Percentiles rank a stretch among this genome's conserved stretches.
These are phyloP conservation scores for Drosophila guanche DNA, from an alignment of 1,140 invertebrate species.

Conservation along the genomic window DNA sequence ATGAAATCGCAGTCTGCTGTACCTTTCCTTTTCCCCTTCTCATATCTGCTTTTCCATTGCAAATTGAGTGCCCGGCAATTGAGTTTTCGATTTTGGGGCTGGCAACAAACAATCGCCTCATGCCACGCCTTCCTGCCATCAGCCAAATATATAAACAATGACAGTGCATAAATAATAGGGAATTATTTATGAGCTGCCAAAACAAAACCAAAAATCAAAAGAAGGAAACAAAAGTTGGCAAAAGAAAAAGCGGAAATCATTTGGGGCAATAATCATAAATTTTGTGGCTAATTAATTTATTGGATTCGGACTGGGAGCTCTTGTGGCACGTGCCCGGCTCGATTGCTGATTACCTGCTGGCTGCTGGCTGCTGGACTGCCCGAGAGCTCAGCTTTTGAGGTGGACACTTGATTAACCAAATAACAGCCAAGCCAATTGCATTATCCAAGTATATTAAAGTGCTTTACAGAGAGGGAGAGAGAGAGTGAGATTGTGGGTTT, in stretches of 20 bases:
- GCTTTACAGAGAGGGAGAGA: not conserved
- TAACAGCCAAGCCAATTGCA: conserved; percentile 30
- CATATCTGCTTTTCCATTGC: not conserved
- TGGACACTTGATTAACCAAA: conserved; percentile 23
- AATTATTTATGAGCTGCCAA: conserved; percentile 58
- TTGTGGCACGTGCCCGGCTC: conserved; percentile 18
- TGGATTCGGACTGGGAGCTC: conserved; percentile 14
- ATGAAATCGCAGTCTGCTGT: conserved; percentile 37
- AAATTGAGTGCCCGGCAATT: conserved; percentile 49
- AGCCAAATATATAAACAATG: conserved; percentile 48
- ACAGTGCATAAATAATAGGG: conserved; percentile 67
- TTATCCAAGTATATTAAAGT: conserved; percentile 19
- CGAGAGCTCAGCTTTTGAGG: not conserved
- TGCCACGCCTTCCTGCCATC: conserved; percentile 32
- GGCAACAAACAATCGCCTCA: conserved; percentile 51
- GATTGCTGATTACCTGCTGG: not conserved
- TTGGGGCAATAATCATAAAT: conserved; percentile 67
- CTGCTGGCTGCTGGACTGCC: too few relatives aligned
- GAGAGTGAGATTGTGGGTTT: not conserved
- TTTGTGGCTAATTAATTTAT: conserved; percentile 66
- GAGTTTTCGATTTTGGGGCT: conserved; percentile 16
- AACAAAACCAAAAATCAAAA: conserved; percentile 17
- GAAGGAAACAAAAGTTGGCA: conserved; percentile 25
- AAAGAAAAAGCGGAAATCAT: conserved; percentile 28
- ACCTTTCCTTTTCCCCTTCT: conserved; percentile 1